These are phyloP conservation scores for Mormyrops attenuatus DNA, from an alignment of 2,797 vertebrate genomes.

Conservation along the genomic window DNA sequence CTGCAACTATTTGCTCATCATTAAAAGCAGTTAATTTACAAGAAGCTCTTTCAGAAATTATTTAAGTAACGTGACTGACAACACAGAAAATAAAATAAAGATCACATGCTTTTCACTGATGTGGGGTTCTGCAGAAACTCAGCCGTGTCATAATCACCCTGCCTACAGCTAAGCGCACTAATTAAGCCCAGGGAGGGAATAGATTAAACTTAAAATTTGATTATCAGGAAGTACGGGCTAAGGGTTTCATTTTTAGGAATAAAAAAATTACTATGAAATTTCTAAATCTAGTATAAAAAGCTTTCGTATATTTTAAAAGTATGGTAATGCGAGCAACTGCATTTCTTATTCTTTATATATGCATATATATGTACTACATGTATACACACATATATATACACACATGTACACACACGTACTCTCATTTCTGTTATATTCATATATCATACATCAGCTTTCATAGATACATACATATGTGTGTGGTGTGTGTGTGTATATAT, in stretches of 20 bases:
- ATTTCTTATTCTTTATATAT: not conserved
- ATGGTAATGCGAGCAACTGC: not conserved
- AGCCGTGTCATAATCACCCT: conserved; percentile 60
- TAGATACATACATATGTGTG: not conserved
- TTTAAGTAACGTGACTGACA: conserved; percentile 22
- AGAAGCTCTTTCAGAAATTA: conserved; percentile 34
- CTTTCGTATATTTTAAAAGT: not conserved
- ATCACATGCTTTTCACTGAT: not conserved
- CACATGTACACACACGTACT: not conserved
- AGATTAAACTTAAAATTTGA: conserved; percentile 60
- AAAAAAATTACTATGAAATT: conserved; percentile 69
- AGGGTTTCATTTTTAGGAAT: conserved; percentile 69
- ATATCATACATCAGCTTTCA: not conserved
- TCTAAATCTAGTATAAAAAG: conserved; percentile 32
- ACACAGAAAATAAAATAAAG: not conserved
- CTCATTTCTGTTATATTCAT: not conserved
- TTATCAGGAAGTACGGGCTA: conserved; percentile 69
- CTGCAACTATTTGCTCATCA: not conserved
- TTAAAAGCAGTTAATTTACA: not conserved
- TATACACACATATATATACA: not conserved
- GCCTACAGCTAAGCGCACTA: conserved; percentile 67
- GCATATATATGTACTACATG: not conserved
- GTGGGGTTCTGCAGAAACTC: conserved; percentile 48
- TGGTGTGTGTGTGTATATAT: not conserved
- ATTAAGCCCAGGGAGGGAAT: conserved; percentile 67